Evolutionary conservation across 2,113 vertebrate species (phyloP), one percentile per base, ranked within the genome.

Genomic region (Hippotragus niger): DNA sequence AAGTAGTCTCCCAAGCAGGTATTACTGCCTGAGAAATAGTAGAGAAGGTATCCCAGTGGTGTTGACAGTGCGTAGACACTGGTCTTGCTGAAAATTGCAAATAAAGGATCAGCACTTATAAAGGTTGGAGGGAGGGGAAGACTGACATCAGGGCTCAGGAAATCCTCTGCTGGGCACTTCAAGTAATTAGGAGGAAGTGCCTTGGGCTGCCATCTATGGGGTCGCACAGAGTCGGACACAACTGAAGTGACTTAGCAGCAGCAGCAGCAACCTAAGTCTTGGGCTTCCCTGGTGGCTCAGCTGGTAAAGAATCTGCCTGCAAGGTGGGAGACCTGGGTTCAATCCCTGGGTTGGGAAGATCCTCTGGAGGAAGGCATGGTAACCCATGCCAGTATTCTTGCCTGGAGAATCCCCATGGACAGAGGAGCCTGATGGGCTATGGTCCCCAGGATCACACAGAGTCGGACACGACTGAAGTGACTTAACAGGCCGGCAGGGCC

Each of bases 381-480:
- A 43, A 76, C 23, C 3, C 23, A 76, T 6, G 2, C 21, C 71
- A 76, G 36, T 43, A 14, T 76, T 43, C 71, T 76, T 43, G 71
- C 71, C 36, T 43, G 36, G 71, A 43, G 36, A 76, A 43, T 76
- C 71, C 21, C 12, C 6, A 62, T 27, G 12, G 36, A 27, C 71
- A 76, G 36, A 76, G 36, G 36, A 76, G 23, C 6, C 36, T 43
- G 36, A 6, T 43, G 23, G 36, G 36, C 36, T 40, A 43, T 0
- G 6, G 36, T 43, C 71, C 71, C 71, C 36, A 76, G 3, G 5
- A 14, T 27, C 0, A 0, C 36, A 74, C 2, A 76, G 71, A 43
- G 6, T 43, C 0, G 1, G 36, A 43, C 40, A 7, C 1, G 1
- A 76, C 36, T 76, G 40, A 43, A 43, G 36, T 0, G 0, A 76